Evolutionary conservation across 2,888 invertebrate genomes (phyloP), one percentile per base, ranked within the genome.

Genomic region (Agrilus biguttatus): DNA sequence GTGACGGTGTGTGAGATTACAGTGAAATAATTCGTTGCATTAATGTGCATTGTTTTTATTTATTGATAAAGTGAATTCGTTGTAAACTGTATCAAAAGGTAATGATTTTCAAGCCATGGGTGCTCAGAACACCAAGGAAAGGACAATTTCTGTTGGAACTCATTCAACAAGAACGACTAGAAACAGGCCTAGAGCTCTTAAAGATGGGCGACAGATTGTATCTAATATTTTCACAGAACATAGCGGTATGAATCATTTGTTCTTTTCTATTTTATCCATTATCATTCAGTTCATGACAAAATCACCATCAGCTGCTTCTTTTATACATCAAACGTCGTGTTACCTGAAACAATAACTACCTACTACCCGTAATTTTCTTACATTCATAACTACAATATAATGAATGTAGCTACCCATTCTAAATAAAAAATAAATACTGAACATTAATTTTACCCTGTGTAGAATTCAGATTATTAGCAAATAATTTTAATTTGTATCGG

Each of bases 221-320:
- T 83, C 88, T 58, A 91, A 91, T 71, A 88, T 91, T 67, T 92
- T 91, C 70, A 90, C 90, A 35, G 91, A 91, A 72, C 91, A 91
- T 68, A 90, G 84, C 70, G 91, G 91, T 91, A 72, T 79, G 83
- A 57, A 50, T 59, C 56, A 59, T 50, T 51, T 33, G n/a, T 35
- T 33, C 37, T 40, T 41, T 40, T 42, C 33, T 41, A 32, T 42
- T 14, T 36, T 36, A 17, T 36, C 2, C 28, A 28, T 28, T 28
- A 28, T 28, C 28, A 10, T 28, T 28, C 28, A 28, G 2, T 28
- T 28, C 28, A 28, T 28, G 8, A 28, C 28, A 28, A 28, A 28
- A 10, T 28, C 10, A 28, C 8, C 28, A 28, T 28, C 28, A 10
- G 28, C 28, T 28, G 28, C 28, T 28, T 28, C 28, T 28, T 28